Percentiles rank a stretch among this genome's conserved stretches.
Evolutionary conservation across 2,113 vertebrate species (phyloP).

Genomic region (Erythrocercus mccallii): DNA sequence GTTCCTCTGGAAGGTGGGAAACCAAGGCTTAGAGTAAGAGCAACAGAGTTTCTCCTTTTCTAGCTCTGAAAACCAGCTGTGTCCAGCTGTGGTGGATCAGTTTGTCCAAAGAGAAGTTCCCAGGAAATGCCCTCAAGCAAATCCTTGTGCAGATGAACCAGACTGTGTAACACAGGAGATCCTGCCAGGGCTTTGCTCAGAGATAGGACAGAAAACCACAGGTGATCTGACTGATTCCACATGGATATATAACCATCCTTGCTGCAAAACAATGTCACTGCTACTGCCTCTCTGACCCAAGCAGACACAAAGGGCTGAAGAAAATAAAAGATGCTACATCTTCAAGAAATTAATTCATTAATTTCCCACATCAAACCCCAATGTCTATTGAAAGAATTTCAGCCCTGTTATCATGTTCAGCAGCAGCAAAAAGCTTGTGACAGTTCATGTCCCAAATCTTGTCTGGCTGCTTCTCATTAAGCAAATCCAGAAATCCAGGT

Average conservation of each 20-base stretch:
- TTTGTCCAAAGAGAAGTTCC: background rate
- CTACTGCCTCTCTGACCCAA: background rate
- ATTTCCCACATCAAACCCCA: background rate
- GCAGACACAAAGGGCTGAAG: background rate
- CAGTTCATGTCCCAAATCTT: background rate
- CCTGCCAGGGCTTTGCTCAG: background rate
- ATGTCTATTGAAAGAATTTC: accelerated
- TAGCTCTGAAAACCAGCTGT: background rate
- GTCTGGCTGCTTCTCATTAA: background rate
- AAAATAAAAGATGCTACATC: background rate
- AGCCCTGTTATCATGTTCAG: background rate
- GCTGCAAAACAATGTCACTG: accelerated
- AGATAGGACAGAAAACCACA: background rate
- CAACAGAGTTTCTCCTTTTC: background rate
- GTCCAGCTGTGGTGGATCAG: background rate
- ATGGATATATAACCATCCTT: background rate
- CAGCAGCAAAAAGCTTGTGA: background rate
- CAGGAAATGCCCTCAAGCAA: background rate
- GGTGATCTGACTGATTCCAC: background rate
- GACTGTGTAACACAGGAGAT: background rate
- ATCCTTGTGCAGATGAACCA: background rate
- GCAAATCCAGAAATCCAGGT: background rate
- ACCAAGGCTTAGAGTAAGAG: background rate
- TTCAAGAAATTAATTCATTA: background rate
- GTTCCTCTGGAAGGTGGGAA: background rate